phyloP scores from a whole-genome alignment of 2,797 vertebrate species.

The Eulemur mongoz region DNA sequence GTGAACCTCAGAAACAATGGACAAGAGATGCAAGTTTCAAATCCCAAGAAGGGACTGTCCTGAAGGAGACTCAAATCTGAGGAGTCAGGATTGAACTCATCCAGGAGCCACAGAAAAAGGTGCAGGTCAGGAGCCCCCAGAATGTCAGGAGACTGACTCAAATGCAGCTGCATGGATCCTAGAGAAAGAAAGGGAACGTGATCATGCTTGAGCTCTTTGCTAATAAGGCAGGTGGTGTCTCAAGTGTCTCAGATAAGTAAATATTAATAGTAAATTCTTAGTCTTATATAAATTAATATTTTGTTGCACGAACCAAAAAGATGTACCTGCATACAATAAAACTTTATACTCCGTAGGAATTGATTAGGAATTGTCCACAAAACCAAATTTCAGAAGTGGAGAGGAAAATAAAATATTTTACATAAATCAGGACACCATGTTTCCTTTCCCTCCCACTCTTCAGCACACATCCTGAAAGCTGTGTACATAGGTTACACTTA shows the following conservation, averaged over 20 bases:
- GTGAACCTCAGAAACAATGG: rapidly evolving
- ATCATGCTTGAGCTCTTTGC: background rate
- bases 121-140: background rate
- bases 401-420: background rate
- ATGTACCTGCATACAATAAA: background rate
- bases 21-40: background rate
- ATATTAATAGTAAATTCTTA: background rate
- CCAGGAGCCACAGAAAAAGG: background rate
- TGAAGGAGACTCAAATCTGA: background rate
- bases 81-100: background rate
- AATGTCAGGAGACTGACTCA: background rate
- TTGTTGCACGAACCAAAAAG: background rate
- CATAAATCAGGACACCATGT: background rate
- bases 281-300: background rate
- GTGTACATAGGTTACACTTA: rapidly evolving
- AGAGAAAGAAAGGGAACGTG: background rate
- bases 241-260: background rate
- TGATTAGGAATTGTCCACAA: background rate
- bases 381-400: background rate
- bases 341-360: background rate
- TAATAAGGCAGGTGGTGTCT: background rate
- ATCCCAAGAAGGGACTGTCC: background rate
- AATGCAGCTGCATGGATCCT: rapidly evolving
- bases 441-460: rapidly evolving
- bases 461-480: background rate